Base-by-base conservation (phyloP, 2,888 invertebrate species). In the Octodonta nipae region DNA sequence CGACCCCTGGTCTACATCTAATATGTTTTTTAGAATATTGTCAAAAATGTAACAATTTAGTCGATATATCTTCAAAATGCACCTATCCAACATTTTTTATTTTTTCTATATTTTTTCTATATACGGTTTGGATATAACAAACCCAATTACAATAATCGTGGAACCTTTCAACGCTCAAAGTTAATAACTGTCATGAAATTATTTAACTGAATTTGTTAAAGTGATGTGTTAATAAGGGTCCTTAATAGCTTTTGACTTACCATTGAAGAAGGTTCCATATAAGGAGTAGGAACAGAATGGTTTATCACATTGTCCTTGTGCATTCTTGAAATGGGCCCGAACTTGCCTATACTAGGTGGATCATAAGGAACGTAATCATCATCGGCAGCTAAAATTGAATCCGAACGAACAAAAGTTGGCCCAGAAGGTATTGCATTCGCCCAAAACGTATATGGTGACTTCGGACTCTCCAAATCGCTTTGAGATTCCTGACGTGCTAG, bases 321-420 rank as follows among this genome's bases (percentile, higher is more conserved):
- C 61, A 61, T 63, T 24, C 72, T 61, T 2, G 77, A 77, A 43
- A 79, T 79, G 1, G 79, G 78, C 3, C 78, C 78, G 51, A 71
- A 78, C 56, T 75, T 77, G 42, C 73, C 75, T 11, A 73, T 71
- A 13, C 71, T 63, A 2, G 75, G 71, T 16, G 71, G 65, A 49
- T 75, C 76, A 54, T 75, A 77, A 5, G 77, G 76, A 33, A 77
- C 72, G 49, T 75, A 73, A 47, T 74, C 73, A 46, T 75, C 76
- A 41, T 75, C 72, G 8, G 71, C 70, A 20, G 70, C 66, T 28
- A 71, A 50, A 40, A 71, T 65, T 1, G 69, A 65, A 50, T 71
- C 71, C 12, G 69, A 65, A 32, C 70, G 28, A 10, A 43, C 39
- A 20, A 43, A 43, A 17, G 41, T 42, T 15, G 51, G 49, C 12